Base-by-base conservation (phyloP, 2,888 invertebrate species). In the Campoplex capitator region DNA sequence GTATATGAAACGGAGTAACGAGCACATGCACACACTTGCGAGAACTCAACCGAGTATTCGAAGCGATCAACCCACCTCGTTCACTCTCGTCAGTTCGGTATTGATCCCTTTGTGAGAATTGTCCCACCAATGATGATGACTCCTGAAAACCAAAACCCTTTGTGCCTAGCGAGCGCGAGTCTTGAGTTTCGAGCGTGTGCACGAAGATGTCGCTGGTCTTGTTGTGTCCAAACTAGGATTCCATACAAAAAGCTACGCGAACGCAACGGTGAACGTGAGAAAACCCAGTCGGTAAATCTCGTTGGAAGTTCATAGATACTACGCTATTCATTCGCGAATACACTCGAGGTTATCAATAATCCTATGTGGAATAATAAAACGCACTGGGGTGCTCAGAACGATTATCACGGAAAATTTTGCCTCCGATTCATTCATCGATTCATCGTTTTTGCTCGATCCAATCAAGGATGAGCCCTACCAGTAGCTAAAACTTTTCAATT, bases 41-140 rank as follows among this genome's bases (percentile, higher is more conserved):
- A 76, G 51, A 51, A 42, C 23, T 70, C 62, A n/a, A 51, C 71
- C 51, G 70, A 67, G 74, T 87, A 82, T 85, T 82, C 86, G 83
- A 88, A 89, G 83, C 86, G 85, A 88, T 89, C 88, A 54, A 88
- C 65, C 76, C 79, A 62, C 71, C 78, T 74, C 79, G 82, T 51
- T 80, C 76, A 67, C 54, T 81, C 85, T 86, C 80, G 86, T 87
- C 86, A 88, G 83, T 86, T 86, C 38, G 58, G 62, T 83, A 89
- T 85, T 84, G 86, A 88, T 86, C 83, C 77, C 80, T n/a, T 78
- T 23, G 32, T 45, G 18, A 65, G 74, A 32, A 23, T 38, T 38
- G 67, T 48, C 58, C 48, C 23, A 28, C 51, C 45, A 48, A 84
- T 74, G 80, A 86, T 54, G 73, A 86, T 86, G 86, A 84, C 77